Percentiles rank a stretch among this genome's conserved stretches.
Conservation (phyloP, 2,113 vertebrate species). For the Clarias batrachus region DNA sequence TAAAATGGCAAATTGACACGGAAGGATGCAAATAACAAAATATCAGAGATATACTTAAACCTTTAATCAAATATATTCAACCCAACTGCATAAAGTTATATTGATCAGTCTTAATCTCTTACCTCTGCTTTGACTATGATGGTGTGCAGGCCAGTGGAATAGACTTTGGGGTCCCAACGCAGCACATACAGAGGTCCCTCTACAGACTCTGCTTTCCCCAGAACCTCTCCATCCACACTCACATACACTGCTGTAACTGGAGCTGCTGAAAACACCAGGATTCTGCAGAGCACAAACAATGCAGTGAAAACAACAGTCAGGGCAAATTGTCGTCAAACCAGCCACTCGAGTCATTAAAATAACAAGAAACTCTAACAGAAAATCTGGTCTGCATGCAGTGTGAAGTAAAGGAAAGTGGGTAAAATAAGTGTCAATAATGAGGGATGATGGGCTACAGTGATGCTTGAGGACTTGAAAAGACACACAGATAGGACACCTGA, state of each 20-base stretch:
- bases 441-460: not conserved
- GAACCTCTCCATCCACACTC: conserved; percentile 74
- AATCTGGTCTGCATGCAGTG: not conserved
- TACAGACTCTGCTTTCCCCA: conserved; percentile 76
- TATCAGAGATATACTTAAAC: not conserved
- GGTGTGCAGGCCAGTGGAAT: conserved; percentile 80
- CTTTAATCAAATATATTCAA: not conserved
- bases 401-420: not conserved
- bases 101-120: conserved; percentile 24
- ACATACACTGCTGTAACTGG: conserved; percentile 79
- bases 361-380: not conserved
- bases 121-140: conserved; percentile 88
- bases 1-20: not conserved
- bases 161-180: conserved; percentile 83
- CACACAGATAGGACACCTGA: conserved; percentile 80
- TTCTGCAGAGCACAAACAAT: conserved; percentile 63
- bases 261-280: conserved; percentile 88
- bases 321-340: not conserved
- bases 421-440: not conserved
- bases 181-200: conserved; percentile 88
- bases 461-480: conserved; percentile 51
- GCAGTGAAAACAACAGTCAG: not conserved
- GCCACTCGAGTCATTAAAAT: not conserved
- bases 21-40: not conserved
- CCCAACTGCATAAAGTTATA: not conserved